phyloP scores from a whole-genome alignment of 2,113 vertebrate genomes.

The Bettongia penicillata region DNA sequence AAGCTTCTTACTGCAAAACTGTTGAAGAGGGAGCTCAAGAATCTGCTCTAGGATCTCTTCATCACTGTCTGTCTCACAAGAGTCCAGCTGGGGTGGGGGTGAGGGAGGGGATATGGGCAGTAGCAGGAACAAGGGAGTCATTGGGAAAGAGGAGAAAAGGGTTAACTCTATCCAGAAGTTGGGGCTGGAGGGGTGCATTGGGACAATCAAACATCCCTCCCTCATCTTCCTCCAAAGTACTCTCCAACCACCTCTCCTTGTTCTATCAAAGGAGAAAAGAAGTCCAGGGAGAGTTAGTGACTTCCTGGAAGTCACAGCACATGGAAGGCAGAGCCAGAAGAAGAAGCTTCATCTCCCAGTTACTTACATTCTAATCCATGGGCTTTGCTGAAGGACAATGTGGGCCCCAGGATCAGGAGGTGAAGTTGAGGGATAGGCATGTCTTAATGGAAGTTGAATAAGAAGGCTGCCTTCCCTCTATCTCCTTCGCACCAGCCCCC shows the following conservation, averaged over 20 bases:
- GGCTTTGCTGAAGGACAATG: neutral
- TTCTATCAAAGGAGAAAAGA: conserved; percentile 11
- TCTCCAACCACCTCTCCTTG: neutral
- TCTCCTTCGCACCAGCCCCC: neutral
- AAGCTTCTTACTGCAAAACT: conserved; percentile 88
- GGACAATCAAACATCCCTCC: conserved; percentile 22
- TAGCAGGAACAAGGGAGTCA: conserved; percentile 66
- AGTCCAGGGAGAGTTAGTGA: conserved; percentile 4
- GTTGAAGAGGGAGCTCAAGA: conserved; percentile 90
- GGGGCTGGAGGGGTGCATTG: neutral
- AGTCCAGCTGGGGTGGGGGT: conserved; percentile 81
- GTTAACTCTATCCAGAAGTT: conserved; percentile 41
- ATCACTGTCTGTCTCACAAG: conserved; percentile 93
- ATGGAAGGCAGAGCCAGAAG: conserved; percentile 5
- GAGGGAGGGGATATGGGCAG: conserved; percentile 72
- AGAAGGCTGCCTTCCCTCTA: neutral
- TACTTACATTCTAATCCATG: neutral
- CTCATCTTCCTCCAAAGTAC: conserved; percentile 19
- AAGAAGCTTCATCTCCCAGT: neutral
- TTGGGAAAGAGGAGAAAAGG: conserved; percentile 48
- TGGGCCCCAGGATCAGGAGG: neutral
- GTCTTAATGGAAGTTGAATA: neutral
- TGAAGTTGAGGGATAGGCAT: fast-evolving
- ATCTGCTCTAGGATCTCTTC: conserved; percentile 95
- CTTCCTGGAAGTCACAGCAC: neutral